Evolutionary conservation across 1,140 invertebrate genomes (phyloP).

Genomic region (Bradysia coprophila): DNA sequence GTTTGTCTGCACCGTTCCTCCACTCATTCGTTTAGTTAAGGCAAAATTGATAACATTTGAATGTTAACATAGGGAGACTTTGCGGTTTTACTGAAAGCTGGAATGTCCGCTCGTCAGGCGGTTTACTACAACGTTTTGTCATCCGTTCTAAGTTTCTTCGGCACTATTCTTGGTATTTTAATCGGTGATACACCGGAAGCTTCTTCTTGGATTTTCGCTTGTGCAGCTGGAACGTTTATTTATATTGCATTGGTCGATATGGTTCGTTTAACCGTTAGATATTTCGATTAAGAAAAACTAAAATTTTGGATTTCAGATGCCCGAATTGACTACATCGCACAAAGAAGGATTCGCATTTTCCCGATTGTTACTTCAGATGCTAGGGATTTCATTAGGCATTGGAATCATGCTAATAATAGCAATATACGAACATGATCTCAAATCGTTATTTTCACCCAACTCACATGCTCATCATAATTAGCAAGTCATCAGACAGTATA

Average conservation of each 20-base stretch:
- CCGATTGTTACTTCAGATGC: slow-evolving; percentile 53
- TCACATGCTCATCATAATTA: too few species aligned
- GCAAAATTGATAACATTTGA: too few species aligned
- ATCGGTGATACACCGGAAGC: slow-evolving; percentile 57
- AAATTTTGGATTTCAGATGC: slow-evolving; percentile 48
- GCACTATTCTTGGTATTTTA: slow-evolving; percentile 66
- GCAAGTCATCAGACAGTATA: too few species aligned
- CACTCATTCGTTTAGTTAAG: too few species aligned
- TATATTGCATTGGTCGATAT: slow-evolving; percentile 91
- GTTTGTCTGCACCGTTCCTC: too few species aligned
- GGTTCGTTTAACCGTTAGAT: slow-evolving; percentile 33
- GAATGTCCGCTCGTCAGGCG: slow-evolving; percentile 76
- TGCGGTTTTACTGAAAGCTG: slow-evolving; percentile 81
- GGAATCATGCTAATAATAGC: slow-evolving; percentile 80
- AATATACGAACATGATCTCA: slow-evolving; percentile 71
- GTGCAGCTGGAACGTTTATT: slow-evolving; percentile 81
- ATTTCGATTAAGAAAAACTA: background rate
- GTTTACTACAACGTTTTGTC: slow-evolving; percentile 77
- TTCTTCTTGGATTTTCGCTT: slow-evolving; percentile 75
- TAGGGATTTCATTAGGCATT: slow-evolving; percentile 62
- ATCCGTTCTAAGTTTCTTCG: slow-evolving; percentile 67
- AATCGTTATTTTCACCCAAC: slow-evolving; percentile 42
- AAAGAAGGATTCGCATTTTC: slow-evolving; percentile 36
- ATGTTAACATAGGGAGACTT: too few species aligned
- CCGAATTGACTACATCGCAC: slow-evolving; percentile 53